phyloP scores from a whole-genome alignment of 2,888 invertebrate genomes.

The Oligia fasciuncula region DNA sequence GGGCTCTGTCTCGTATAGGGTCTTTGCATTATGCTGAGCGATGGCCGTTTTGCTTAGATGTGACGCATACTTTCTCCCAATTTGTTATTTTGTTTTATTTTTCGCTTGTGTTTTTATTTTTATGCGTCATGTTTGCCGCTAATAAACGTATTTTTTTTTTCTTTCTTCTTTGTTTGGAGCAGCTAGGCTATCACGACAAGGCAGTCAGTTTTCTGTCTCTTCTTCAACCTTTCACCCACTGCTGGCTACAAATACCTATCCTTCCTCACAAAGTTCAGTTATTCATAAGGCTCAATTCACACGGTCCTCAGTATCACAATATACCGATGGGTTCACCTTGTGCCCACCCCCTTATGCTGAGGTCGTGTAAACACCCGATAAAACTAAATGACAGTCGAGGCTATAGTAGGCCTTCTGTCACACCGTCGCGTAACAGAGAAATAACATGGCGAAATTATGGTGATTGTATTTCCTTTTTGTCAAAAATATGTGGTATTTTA shows the following conservation, averaged over 20 bases:
- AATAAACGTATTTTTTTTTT: too few species aligned
- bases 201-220: not conserved
- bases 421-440: constrained; percentile 33
- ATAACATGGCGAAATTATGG: not conserved
- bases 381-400: constrained; percentile 58
- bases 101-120: too few species aligned
- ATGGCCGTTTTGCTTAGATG: too few species aligned
- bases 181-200: not conserved
- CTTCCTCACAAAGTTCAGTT: not conserved
- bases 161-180: not conserved
- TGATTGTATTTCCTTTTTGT: not conserved
- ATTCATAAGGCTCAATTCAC: constrained; percentile 8
- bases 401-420: constrained; percentile 24
- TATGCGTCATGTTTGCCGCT: too few species aligned
- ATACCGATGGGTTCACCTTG: constrained; percentile 53
- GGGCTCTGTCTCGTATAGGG: too few species aligned
- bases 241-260: not conserved
- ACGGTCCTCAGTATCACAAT: constrained; percentile 13
- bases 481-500: not conserved
- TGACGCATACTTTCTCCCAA: too few species aligned
- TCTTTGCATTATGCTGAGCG: too few species aligned
- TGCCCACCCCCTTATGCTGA: constrained; percentile 36
- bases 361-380: constrained; percentile 52
- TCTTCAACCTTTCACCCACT: not conserved
- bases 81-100: too few species aligned